Evolutionary conservation across 2,888 invertebrate species (phyloP).

Genomic region (Eumacrocentrus americanus): DNA sequence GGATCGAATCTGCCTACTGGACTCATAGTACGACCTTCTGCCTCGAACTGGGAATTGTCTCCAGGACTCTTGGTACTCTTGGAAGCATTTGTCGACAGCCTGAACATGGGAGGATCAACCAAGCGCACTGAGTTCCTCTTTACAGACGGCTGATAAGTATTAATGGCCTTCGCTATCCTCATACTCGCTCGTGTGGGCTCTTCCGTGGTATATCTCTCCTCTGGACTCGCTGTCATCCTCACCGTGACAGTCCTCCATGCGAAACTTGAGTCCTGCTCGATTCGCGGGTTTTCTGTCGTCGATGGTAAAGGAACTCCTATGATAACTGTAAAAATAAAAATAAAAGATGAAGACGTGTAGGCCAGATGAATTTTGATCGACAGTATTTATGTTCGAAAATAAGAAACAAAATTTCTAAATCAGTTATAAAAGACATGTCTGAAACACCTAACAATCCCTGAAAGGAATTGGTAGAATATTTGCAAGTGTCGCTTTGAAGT

Average conservation of each 20-base stretch:
- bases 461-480: no score
- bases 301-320: conserved; percentile 48
- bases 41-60: background rate
- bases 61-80: conserved; percentile 9
- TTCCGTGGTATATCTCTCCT: background rate
- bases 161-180: conserved; percentile 51
- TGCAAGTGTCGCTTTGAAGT: no score
- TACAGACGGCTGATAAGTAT: conserved; percentile 40
- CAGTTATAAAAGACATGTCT: no score
- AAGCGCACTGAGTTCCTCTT: conserved; percentile 31
- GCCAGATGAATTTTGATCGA: conserved; percentile 1
- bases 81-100: conserved; percentile 25
- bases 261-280: conserved; percentile 23
- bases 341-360: background rate
- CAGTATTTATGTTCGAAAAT: background rate
- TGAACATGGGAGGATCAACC: conserved; percentile 16
- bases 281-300: conserved; percentile 41
- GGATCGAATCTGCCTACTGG: conserved; percentile 1
- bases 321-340: conserved; percentile 38
- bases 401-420: background rate
- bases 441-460: no score
- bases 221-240: conserved; percentile 9
- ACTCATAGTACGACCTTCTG: background rate
- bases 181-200: conserved; percentile 33
- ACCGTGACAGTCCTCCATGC: conserved; percentile 14